Base-by-base conservation (phyloP, 1,140 invertebrate species). In the Mycetomoellerius zeteki region DNA sequence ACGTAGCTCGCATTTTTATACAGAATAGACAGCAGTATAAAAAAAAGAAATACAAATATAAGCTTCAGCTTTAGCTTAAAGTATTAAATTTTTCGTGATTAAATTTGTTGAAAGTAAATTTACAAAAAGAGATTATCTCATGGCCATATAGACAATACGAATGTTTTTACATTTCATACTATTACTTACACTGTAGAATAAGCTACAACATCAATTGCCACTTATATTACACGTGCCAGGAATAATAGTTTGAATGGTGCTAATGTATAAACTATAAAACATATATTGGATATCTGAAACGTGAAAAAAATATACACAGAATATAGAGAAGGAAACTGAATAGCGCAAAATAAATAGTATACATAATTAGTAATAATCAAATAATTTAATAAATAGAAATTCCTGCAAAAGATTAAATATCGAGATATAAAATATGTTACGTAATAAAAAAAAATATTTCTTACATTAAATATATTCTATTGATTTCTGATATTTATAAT, bases 211-310 rank as follows among this genome's bases (percentile, higher is more conserved):
- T 91, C 82, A 92, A 89, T 92, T 87, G 91, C 87, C 90, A 91
- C 80, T 86, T 89, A 91, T 87, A 88, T 91, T 87, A 90, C 87
- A 91, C 90, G 92, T 94, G 92, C 93, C 93, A 93, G 89, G 90
- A 91, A 91, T 92, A 92, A 92, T 89, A 88, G 81, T 90, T 88
- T 86, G 84, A 92, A 89, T 84, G 86, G 91, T 92, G 85, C 89
- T 92, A 92, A 91, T 78, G 90, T 76, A 92, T 90, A 93, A 93
- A 94, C 62, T 93, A 94, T 90, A 93, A 92, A 91, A 90, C 81
- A 91, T 91, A 93, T 82, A 92, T 90, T 88, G 87, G 89, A 76
- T 84, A 91, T 93, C 92, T 93, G 92, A 94, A 94, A 93, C 87
- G 78, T 91, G 89, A 93, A 93, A 93, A 90, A 93, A 90, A 89